Conservation (phyloP, 2,797 vertebrate species). For the Discoglossus pictus region DNA sequence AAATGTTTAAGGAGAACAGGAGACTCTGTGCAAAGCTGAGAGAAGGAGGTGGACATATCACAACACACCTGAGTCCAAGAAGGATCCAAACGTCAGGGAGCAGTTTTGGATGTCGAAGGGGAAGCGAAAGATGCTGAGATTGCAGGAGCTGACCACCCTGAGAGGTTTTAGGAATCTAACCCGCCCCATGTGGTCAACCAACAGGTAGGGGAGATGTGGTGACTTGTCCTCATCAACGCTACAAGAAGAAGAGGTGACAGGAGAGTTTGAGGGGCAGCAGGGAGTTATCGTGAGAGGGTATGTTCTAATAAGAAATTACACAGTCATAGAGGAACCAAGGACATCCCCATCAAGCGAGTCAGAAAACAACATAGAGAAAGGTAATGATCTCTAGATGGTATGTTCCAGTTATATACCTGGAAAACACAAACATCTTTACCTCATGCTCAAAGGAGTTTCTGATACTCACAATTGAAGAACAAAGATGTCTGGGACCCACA, state of each 20-base stretch:
- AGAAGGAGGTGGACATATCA: not conserved
- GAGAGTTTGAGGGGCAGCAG: too few species aligned
- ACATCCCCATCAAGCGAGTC: too few species aligned
- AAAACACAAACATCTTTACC: too few species aligned
- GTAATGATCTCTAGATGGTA: too few species aligned
- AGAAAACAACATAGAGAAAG: too few species aligned
- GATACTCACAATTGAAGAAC: constrained; percentile 77
- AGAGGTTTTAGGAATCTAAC: constrained; percentile 78
- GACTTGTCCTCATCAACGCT: constrained; percentile 79
- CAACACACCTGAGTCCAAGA: constrained; percentile 77
- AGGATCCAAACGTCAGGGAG: constrained; percentile 78
- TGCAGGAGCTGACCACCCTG: constrained; percentile 75
- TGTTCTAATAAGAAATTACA: too few species aligned
- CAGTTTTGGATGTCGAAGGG: constrained; percentile 82
- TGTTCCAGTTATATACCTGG: too few species aligned
- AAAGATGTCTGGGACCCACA: constrained; percentile 82
- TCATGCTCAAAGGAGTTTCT: not conserved
- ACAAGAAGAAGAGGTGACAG: constrained; percentile 21
- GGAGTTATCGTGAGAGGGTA: too few species aligned
- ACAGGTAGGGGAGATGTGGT: constrained; percentile 74
- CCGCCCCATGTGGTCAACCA: constrained; percentile 75
- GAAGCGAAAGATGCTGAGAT: constrained; percentile 80
- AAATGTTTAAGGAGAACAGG: too few species aligned
- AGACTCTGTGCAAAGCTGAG: too few species aligned
- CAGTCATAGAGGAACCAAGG: too few species aligned